phyloP scores from a whole-genome alignment of 2,113 vertebrate genomes.

The Amblyornis subalaris region DNA sequence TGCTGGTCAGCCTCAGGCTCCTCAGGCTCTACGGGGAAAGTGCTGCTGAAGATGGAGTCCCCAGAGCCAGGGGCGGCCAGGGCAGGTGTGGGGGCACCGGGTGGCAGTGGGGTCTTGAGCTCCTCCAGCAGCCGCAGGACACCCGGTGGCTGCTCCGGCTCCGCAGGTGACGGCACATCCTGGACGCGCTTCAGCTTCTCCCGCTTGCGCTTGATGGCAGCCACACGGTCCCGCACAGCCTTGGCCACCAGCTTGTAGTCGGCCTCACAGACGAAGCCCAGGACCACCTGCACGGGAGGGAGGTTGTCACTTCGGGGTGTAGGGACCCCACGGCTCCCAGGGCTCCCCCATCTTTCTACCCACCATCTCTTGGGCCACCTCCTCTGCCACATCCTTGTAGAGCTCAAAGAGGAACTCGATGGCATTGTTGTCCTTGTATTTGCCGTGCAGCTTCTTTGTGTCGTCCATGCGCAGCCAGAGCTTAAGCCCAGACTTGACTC shows the following conservation, averaged over 20 bases:
- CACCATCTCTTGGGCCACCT: conserved; percentile 97
- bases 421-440: conserved; percentile 95
- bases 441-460: conserved; percentile 86
- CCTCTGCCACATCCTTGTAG: conserved; percentile 90
- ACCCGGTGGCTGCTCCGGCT: not conserved
- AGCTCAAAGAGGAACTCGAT: conserved; percentile 95
- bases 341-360: not conserved
- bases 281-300: conserved; percentile 74
- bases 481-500: conserved; percentile 86
- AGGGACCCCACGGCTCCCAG: accelerated
- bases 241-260: conserved; percentile 91
- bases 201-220: conserved; percentile 82
- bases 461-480: conserved; percentile 96
- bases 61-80: conserved; percentile 27
- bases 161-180: conserved; percentile 13
- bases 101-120: conserved; percentile 19
- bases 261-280: conserved; percentile 87
- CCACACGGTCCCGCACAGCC: conserved; percentile 84
- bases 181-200: conserved; percentile 76
- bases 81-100: not conserved
- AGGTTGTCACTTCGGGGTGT: accelerated
- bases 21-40: conserved; percentile 80
- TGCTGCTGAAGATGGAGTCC: conserved; percentile 69
- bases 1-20: conserved; percentile 91
- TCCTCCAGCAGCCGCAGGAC: conserved; percentile 61